phyloP scores from a whole-genome alignment of 37 sponge, comb jelly and placozoan species.

The Halisarca cf. caerulea region DNA sequence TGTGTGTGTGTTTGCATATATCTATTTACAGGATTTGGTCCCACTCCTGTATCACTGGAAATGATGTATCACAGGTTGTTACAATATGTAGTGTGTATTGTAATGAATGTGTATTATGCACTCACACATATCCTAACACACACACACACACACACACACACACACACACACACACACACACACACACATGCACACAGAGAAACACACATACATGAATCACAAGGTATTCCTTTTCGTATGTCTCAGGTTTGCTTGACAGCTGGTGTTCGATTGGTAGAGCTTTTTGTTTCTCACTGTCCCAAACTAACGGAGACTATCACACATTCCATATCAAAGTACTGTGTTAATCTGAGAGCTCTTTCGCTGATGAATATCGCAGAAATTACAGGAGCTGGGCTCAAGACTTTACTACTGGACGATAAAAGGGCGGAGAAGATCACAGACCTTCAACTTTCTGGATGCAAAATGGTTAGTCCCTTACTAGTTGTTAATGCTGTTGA shows the following conservation, averaged over 20 bases:
- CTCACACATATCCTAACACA: neutral
- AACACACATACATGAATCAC: neutral
- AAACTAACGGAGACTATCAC: slow-evolving; percentile 57
- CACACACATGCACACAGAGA: neutral
- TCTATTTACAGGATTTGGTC: neutral
- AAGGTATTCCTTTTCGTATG: neutral
- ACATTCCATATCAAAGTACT: slow-evolving; percentile 50
- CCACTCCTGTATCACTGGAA: no score
- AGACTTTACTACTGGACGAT: slow-evolving; percentile 38
- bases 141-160: slow-evolving; percentile 14
- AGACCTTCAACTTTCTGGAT: slow-evolving; percentile 21
- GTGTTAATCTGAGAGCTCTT: slow-evolving; percentile 45
- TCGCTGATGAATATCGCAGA: slow-evolving; percentile 56
- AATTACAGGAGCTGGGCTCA: slow-evolving; percentile 45
- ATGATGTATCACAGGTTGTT: no score
- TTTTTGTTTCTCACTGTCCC: slow-evolving; percentile 69
- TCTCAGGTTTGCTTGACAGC: slow-evolving; percentile 44
- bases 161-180: slow-evolving; percentile 17
- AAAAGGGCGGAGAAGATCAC: neutral
- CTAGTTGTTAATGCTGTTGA: neutral
- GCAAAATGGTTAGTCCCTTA: slow-evolving; percentile 14
- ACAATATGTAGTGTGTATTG: neutral
- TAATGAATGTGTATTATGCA: no score
- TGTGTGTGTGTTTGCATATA: no score
- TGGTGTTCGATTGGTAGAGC: slow-evolving; percentile 46